These are phyloP conservation scores for Echinops telfairi DNA, from an alignment of 2,113 vertebrate genomes.

Conservation along the genomic window DNA sequence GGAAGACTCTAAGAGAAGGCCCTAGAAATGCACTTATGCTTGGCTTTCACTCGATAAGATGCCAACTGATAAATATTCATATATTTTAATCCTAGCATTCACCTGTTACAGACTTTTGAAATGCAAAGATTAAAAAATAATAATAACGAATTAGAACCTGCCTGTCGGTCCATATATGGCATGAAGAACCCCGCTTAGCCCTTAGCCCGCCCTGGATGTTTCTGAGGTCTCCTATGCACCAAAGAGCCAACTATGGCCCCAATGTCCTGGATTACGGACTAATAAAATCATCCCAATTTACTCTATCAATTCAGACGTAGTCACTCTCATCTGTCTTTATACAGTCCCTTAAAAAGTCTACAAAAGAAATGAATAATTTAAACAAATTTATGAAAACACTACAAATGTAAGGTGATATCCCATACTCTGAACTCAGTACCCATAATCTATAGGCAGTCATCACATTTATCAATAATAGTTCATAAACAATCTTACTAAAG, in stretches of 20 bases:
- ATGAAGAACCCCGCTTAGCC: not conserved
- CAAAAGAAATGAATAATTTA: not conserved
- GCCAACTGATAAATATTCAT: conserved; percentile 84
- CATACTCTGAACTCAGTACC: not conserved
- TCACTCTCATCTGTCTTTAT: not conserved
- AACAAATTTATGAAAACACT: conserved; percentile 16
- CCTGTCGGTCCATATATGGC: not conserved
- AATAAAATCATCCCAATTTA: not conserved
- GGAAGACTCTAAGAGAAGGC: conserved; percentile 73
- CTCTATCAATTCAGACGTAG: not conserved
- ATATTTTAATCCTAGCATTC: conserved; percentile 78
- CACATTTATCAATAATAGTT: not conserved
- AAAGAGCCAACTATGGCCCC: not conserved
- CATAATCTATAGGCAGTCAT: not conserved
- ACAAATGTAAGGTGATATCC: not conserved
- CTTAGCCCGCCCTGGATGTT: not conserved
- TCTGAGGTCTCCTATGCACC: not conserved
- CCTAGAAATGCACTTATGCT: conserved; percentile 75
- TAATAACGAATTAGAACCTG: conserved; percentile 61
- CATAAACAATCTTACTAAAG: not conserved
- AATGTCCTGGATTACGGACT: not conserved
- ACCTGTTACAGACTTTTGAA: conserved; percentile 74
- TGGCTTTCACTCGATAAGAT: conserved; percentile 76
- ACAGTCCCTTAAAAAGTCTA: conserved; percentile 17
- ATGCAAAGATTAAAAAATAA: conserved; percentile 75